Base-by-base conservation (phyloP, 2,888 invertebrate species). In the Eurytoma californica region DNA sequence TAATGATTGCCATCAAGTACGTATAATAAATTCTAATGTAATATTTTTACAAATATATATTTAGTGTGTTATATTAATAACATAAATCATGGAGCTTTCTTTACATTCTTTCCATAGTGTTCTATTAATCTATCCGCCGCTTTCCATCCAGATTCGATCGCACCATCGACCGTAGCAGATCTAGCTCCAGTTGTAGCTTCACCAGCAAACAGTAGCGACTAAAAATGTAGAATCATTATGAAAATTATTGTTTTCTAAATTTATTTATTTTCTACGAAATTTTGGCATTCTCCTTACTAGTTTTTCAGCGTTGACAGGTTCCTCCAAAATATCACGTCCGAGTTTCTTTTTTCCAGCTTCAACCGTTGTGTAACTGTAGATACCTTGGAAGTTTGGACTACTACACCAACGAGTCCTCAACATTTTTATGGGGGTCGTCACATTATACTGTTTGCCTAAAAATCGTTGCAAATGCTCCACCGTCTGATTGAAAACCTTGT, bases 351-450 rank as follows among this genome's bases (percentile, higher is more conserved):
- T 72, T 39, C 72, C 24, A 13, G 60, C 16, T 13, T 60, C 53
- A 4, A 53, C 20, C 7, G 67, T 61, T 51, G 92, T 91, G 87
- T 91, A 94, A 1, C 93, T 92, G 87, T 96, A 96, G 0, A 94
- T 93, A 5, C 97, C 96, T 58, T 92, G 91, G 1, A 94, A 94
- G 87, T 92, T 93, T 0, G 93, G 92, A 89, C 95, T 94, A 0
- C 91, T 91, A 79, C 91, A 91, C 96, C 96, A 96, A 0, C 90
- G 91, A 0, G 95, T 93, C 83, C 95, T 95, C n/a, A 91, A 81
- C 82, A 93, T 86, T 66, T 88, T 87, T 55, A 90, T 91, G 7
- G 93, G 92, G 49, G 89, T 83, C 1, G 92, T 91, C 47, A 94
- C 90, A 39, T 91, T 88, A 77, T 91, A 93, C 49, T 86, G 82